phyloP scores from a whole-genome alignment of 2,888 invertebrate genomes.

The Lapara coniferarum region DNA sequence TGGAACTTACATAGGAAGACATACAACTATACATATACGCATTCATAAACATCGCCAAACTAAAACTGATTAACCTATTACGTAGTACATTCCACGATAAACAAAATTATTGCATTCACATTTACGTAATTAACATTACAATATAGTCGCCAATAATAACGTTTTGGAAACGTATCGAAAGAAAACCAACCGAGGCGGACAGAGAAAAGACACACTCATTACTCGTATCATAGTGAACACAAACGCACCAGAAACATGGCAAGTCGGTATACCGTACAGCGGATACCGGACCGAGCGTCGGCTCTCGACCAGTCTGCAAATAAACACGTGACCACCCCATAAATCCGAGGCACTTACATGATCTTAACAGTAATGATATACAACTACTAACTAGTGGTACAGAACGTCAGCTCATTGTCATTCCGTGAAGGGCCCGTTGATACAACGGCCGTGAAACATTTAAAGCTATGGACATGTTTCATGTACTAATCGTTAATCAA shows the following conservation, averaged over 20 bases:
- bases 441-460: slow-evolving; percentile 81
- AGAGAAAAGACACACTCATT: slow-evolving; percentile 3
- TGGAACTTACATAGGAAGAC: slow-evolving; percentile 81
- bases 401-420: slow-evolving; percentile 73
- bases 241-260: slow-evolving; percentile 23
- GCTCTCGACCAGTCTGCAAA: slow-evolving; percentile 56
- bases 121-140: slow-evolving; percentile 2
- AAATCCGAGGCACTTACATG: slow-evolving; percentile 81
- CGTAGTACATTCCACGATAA: slow-evolving; percentile 32
- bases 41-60: slow-evolving; percentile 59
- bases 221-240: slow-evolving; percentile 1
- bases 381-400: slow-evolving; percentile 78
- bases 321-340: slow-evolving; percentile 73
- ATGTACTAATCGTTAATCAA: slow-evolving; percentile 73
- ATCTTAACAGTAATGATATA: slow-evolving; percentile 82
- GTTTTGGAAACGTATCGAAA: slow-evolving; percentile 1
- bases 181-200: neutral
- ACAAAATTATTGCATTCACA: slow-evolving; percentile 35
- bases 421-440: slow-evolving; percentile 77
- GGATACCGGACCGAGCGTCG: slow-evolving; percentile 6
- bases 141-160: neutral
- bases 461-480: slow-evolving; percentile 84
- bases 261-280: neutral
- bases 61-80: slow-evolving; percentile 45
- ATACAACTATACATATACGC: slow-evolving; percentile 74